Percentiles rank a stretch among this genome's conserved stretches.
phyloP scores from a whole-genome alignment of 2,888 invertebrate species.

The Julus scanicus region DNA sequence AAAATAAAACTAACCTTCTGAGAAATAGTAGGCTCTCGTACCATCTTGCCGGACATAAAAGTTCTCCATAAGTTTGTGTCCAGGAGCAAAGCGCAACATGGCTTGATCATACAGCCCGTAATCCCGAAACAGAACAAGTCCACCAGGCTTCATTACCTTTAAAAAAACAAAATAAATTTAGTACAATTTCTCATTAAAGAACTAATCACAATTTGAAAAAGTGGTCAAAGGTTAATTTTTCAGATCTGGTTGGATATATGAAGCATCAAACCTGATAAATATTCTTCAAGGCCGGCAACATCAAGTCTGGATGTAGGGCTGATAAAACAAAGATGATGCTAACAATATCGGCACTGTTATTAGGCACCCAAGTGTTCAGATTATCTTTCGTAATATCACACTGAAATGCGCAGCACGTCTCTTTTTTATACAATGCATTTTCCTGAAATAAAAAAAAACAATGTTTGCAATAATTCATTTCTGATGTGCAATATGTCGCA shows the following conservation, averaged over 20 bases:
- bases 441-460: slow-evolving; percentile 62
- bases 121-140: slow-evolving; percentile 87
- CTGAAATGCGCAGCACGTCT: slow-evolving; percentile 80
- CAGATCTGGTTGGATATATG: no score
- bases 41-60: slow-evolving; percentile 98
- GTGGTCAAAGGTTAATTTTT: no score
- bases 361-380: slow-evolving; percentile 70
- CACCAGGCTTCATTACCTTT: slow-evolving; percentile 71
- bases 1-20: slow-evolving; percentile 63
- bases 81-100: slow-evolving; percentile 91
- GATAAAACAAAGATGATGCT: slow-evolving; percentile 96
- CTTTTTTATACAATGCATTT: slow-evolving; percentile 73
- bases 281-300: slow-evolving; percentile 64
- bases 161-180: slow-evolving; percentile 20
- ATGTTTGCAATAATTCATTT: not conserved
- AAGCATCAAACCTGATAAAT: slow-evolving; percentile 49
- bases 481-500: not conserved
- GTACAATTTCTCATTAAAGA: not conserved
- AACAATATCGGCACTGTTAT: slow-evolving; percentile 76
- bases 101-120: slow-evolving; percentile 97
- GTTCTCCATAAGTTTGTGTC: slow-evolving; percentile 90
- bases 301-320: slow-evolving; percentile 89
- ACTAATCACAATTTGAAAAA: no score
- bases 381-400: slow-evolving; percentile 82
- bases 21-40: slow-evolving; percentile 77